Evolutionary conservation across 2,113 vertebrate species (phyloP), one percentile per base, ranked within the genome.

Genomic region (Charina bottae): DNA sequence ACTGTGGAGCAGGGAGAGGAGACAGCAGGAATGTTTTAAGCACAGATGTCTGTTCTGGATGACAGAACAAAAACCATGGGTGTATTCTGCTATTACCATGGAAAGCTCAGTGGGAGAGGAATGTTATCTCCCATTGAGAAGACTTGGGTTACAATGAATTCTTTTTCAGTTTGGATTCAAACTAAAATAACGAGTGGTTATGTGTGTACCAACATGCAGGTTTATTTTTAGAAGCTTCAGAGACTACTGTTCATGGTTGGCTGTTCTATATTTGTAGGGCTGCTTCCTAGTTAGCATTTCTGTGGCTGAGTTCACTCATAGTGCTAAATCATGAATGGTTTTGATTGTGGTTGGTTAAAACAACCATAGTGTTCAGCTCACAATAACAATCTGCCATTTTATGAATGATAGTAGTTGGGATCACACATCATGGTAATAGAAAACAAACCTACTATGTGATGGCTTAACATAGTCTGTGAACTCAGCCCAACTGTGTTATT

Each of bases 51-150:
- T 91, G 49, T 87, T 62, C 59, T 87, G 90, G n/a, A 8, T 91
- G 84, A 86, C 84, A 56, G 58, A 68, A 72, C 90, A 86, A 91
- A 91, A 86, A 91, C 59, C 90, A 91, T 68, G 59, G 49, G 11
- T 7, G 12, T 28, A 72, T 87, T 86, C 59, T 91, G n/a, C 49
- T 33, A 12, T 87, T 56, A 49, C n/a, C 10, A 26, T 54, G 28
- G 46, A 26, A 49, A 60, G 42, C 9, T 53, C 58, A 64, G 12
- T 33, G 19, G 28, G 58, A 53, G 23, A 10, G 23, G n/a, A 28
- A 86, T 78, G 6, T 19, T 55, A 68, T 23, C 49, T 37, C 26
- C n/a, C n/a, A 86, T 12, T 37, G 46, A 87, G 37, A 86, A 64
- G 23, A 53, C 23, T 53, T 21, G 2, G 72, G 11, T 86, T 86